Evolutionary conservation across 2,797 vertebrate genomes (phyloP), one percentile per base, ranked within the genome.

Genomic region (Anolis apletophallus): DNA sequence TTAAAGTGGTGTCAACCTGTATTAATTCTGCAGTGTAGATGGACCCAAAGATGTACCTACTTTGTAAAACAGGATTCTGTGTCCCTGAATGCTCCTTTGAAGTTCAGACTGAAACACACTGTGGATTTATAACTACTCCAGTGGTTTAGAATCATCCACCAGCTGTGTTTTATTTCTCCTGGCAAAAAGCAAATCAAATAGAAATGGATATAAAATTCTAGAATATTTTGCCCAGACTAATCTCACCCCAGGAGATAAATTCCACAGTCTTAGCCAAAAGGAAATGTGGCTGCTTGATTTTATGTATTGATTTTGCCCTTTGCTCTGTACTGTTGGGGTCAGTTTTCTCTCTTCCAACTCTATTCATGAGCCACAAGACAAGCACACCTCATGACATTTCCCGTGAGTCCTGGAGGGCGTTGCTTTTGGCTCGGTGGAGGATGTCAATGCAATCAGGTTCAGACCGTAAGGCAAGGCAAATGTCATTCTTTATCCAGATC

Each of bases 331-430:
- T 50, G 40, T 11, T 54, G 23, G 29, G 72, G 83, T 71, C 83
- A 81, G 23, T 40, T 77, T 69, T 52, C 73, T 81, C 8, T 21
- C 72, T 59, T n/a, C 64, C n/a, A 61, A 77, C 64, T 29, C 12
- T 68, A 71, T 71, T 85, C 54, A 23, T 64, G 69, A 79, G 54
- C 54, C 40, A 52, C 52, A 12, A 81, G 83, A 81, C 19, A 76
- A 69, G 36, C 59, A 71, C 72, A 81, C 83, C 52, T 75, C 67
- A 21, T 71, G 78, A 88, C 83, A 85, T 81, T 88, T 88, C n/a
- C 72, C 57, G 26, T 40, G 36, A 81, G 36, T 87, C 76, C 75
- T 73, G 10, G 1, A 40, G 76, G 40, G 74, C 21, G 32, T 29
- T 21, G 21, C n/a, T 82, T 87, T 72, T 83, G 36, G 67, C 81